Conservation (phyloP, 1,140 invertebrate species). For the Penaeus vannamei region DNA sequence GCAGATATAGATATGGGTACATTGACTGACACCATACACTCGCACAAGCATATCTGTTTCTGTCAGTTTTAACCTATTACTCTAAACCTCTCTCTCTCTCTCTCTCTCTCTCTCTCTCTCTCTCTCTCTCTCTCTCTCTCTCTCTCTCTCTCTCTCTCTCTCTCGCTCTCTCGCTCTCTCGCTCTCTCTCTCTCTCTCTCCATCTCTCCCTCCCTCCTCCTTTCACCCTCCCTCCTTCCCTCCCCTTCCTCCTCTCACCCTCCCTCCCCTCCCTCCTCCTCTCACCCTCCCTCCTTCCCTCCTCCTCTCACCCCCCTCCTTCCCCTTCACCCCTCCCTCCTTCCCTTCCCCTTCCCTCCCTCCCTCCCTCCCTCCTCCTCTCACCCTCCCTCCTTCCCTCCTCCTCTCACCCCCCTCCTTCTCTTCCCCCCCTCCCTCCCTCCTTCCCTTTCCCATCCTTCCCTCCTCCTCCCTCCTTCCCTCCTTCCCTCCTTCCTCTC, state of each 20-base stretch:
- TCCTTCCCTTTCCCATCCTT: no score
- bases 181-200: neutral
- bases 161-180: no score
- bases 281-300: neutral
- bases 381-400: neutral
- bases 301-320: neutral
- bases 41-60: no score
- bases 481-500: no score
- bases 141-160: neutral
- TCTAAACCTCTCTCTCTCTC: no score
- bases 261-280: neutral
- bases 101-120: neutral
- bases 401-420: neutral
- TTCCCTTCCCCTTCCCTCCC: neutral
- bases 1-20: no score
- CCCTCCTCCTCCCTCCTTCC: neutral
- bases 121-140: constrained; percentile 1
- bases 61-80: no score
- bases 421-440: neutral
- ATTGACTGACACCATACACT: no score
- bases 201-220: neutral
- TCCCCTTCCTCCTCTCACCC: neutral
- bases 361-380: neutral
- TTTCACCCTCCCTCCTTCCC: neutral
- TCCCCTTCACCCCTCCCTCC: neutral